Evolutionary conservation across 2,113 vertebrate species (phyloP).

Genomic region (Odontophorus gujanensis): DNA sequence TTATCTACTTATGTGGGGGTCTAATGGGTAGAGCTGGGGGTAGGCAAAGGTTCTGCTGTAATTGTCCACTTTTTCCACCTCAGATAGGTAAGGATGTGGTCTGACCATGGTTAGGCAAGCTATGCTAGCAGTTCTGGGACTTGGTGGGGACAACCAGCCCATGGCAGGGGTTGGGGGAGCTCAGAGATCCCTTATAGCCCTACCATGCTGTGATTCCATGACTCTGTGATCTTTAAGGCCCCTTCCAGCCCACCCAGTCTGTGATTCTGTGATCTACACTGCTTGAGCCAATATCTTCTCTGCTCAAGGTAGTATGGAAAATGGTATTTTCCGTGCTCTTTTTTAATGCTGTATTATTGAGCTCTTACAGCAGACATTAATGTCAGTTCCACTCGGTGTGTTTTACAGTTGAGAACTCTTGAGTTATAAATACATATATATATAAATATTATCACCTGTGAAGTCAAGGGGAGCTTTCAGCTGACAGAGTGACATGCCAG

Average conservation of each 20-base stretch:
- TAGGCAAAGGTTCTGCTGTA: not conserved
- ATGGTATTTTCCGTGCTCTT: not conserved
- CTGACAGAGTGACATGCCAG: not conserved
- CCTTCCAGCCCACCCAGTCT: no score
- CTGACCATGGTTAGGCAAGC: not conserved
- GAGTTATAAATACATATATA: not conserved
- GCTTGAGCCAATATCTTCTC: not conserved
- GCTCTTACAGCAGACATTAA: not conserved
- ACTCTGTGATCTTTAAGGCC: not conserved
- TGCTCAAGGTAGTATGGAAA: not conserved
- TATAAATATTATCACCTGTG: not conserved
- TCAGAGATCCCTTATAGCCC: no score
- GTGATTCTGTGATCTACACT: not conserved
- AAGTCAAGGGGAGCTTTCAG: constrained; percentile 4
- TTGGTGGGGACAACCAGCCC: not conserved
- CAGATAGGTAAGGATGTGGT: not conserved
- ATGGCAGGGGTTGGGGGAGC: not conserved
- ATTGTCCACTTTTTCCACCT: not conserved
- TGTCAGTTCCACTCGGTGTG: not conserved
- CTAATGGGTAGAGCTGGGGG: not conserved
- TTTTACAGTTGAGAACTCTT: not conserved
- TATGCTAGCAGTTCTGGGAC: not conserved
- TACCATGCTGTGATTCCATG: no score
- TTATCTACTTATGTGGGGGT: not conserved
- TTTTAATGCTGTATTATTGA: not conserved